phyloP scores from a whole-genome alignment of 2,113 vertebrate species.

The Sarotherodon lohbergeri region DNA sequence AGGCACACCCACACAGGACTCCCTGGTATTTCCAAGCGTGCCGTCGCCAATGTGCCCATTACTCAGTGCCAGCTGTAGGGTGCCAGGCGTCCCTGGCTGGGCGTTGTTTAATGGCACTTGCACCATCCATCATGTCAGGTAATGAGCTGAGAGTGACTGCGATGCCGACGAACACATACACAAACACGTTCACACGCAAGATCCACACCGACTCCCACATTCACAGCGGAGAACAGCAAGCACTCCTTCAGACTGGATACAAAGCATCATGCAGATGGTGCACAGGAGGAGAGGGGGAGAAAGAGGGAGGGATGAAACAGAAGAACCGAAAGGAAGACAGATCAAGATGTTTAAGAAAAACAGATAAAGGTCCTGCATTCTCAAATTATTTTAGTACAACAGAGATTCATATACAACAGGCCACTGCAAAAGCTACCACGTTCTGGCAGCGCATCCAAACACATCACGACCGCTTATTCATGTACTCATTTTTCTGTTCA shows the following conservation, averaged over 20 bases:
- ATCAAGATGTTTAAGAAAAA: background rate
- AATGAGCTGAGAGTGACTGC: slow-evolving; percentile 70
- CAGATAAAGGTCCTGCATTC: background rate
- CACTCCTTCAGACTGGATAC: slow-evolving; percentile 44
- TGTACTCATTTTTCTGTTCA: background rate
- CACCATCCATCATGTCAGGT: slow-evolving; percentile 72
- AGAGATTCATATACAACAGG: background rate
- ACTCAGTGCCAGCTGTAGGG: slow-evolving; percentile 63
- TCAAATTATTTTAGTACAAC: background rate
- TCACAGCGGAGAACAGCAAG: slow-evolving; percentile 17
- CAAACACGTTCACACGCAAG: background rate
- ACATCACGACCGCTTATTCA: background rate
- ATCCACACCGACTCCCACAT: background rate
- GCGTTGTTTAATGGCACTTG: slow-evolving; percentile 64
- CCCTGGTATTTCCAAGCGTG: slow-evolving; percentile 39
- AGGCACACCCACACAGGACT: slow-evolving; percentile 48
- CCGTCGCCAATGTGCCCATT: slow-evolving; percentile 40
- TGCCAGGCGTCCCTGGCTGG: slow-evolving; percentile 56
- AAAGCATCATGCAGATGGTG: slow-evolving; percentile 59
- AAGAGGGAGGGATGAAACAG: slow-evolving; percentile 12
- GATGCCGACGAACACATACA: slow-evolving; percentile 26
- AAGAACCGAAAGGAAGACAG: slow-evolving; percentile 12
- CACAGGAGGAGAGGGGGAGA: slow-evolving; percentile 53
- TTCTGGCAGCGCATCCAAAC: background rate
- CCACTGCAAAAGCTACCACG: background rate